A percentile compares a stretch with the other conserved stretches of the same genome.
phyloP scores from a whole-genome alignment of 1,140 invertebrate species.

The Lepidurus apus region DNA sequence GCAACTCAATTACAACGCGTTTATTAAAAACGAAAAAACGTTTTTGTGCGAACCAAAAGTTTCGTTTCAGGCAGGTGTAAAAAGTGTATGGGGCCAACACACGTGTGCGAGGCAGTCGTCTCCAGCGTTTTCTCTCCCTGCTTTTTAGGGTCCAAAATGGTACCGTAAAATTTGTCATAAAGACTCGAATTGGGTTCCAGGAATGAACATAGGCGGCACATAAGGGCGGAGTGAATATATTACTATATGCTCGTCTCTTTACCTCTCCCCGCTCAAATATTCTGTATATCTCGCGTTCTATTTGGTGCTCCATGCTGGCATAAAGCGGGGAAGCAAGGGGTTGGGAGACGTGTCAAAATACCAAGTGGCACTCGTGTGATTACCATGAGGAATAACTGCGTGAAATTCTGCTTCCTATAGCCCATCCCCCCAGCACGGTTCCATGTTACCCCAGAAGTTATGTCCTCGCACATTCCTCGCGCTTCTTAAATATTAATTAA shows the following conservation, averaged over 20 bases:
- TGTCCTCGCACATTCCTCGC: not conserved
- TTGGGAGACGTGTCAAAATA: not conserved
- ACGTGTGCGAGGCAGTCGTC: not conserved
- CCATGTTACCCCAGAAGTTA: not conserved
- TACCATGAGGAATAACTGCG: not conserved
- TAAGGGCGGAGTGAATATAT: too few relatives aligned
- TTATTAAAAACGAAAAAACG: constrained; percentile 7
- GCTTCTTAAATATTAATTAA: constrained; percentile 17
- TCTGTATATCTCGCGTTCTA: not conserved
- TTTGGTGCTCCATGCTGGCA: not conserved
- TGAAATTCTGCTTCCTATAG: not conserved
- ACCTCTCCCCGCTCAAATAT: not conserved
- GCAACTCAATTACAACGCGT: constrained; percentile 10
- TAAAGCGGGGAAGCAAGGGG: not conserved
- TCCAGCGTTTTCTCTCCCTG: not conserved
- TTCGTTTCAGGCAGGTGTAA: too few relatives aligned
- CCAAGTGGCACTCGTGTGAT: constrained; percentile 1
- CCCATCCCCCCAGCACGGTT: not conserved
- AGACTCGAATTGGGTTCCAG: not conserved
- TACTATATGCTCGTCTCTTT: too few relatives aligned
- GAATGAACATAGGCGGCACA: not conserved
- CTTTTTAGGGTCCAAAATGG: not conserved
- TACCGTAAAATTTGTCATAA: constrained; percentile 2
- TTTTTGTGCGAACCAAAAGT: too few relatives aligned
- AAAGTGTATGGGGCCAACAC: too few relatives aligned